phyloP scores from a whole-genome alignment of 1,140 invertebrate species.

The Ceratina japonica region DNA sequence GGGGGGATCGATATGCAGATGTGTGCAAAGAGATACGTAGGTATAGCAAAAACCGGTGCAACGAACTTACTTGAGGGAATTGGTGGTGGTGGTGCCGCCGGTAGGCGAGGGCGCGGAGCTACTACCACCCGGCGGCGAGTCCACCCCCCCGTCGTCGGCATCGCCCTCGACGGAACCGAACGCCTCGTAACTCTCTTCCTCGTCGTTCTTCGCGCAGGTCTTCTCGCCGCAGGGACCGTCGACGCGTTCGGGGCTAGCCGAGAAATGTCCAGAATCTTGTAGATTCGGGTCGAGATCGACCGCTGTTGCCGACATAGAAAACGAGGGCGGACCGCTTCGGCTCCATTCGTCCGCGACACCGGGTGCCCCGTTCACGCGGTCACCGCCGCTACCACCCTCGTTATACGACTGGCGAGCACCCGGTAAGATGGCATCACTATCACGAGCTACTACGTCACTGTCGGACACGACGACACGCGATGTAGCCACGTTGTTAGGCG shows the following conservation, averaged over 20 bases:
- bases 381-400: slow-evolving; percentile 14
- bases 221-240: neutral
- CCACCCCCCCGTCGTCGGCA: slow-evolving; percentile 62
- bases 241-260: slow-evolving; percentile 51
- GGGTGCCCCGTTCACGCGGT: slow-evolving; percentile 44
- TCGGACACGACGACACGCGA: slow-evolving; percentile 47
- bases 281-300: slow-evolving; percentile 60
- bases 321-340: slow-evolving; percentile 66
- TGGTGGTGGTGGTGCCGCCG: too few relatives aligned
- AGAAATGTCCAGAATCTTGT: slow-evolving; percentile 60
- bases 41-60: neutral
- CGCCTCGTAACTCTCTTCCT: slow-evolving; percentile 74
- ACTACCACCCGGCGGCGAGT: slow-evolving; percentile 71
- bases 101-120: slow-evolving; percentile 76
- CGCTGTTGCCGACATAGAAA: slow-evolving; percentile 55
- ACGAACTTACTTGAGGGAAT: slow-evolving; percentile 66
- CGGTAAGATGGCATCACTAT: slow-evolving; percentile 47
- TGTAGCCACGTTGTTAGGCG: slow-evolving; percentile 48
- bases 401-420: slow-evolving; percentile 30
- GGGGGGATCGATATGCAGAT: neutral
- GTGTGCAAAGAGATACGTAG: neutral
- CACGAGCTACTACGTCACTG: slow-evolving; percentile 43
- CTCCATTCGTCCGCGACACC: slow-evolving; percentile 62
- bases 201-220: slow-evolving; percentile 40
- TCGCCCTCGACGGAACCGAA: slow-evolving; percentile 73